Conservation (phyloP, 2,888 invertebrate genomes). For the Pristionchus mayeri region DNA sequence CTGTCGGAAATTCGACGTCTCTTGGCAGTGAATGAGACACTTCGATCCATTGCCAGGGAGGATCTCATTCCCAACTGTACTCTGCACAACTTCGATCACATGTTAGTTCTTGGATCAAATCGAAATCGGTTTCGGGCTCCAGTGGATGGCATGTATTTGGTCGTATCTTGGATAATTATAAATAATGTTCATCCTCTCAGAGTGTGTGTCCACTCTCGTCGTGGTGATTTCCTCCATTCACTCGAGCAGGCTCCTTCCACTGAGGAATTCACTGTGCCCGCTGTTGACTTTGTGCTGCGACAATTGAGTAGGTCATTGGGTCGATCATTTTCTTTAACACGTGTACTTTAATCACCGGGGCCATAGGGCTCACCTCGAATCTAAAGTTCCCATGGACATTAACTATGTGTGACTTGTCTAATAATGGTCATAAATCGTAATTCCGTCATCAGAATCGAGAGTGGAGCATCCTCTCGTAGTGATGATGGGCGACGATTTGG, state of each 20-base stretch:
- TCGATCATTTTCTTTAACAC: no score
- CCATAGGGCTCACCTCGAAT: no score
- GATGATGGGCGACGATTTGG: no score
- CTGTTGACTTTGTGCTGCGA: background rate
- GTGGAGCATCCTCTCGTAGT: no score
- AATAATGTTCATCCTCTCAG: background rate
- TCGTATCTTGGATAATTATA: no score
- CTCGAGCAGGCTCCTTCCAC: constrained; percentile 9
- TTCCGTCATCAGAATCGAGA: no score
- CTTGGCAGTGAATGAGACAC: background rate
- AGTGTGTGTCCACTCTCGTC: constrained; percentile 15
- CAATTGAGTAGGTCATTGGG: background rate
- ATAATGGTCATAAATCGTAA: no score
- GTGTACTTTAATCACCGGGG: no score
- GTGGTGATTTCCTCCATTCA: constrained; percentile 5
- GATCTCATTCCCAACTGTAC: background rate
- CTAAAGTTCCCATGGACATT: no score
- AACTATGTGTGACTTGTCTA: no score
- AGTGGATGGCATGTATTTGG: no score
- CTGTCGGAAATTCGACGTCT: background rate
- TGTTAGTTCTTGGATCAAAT: background rate
- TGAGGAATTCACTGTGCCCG: background rate
- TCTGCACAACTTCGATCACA: background rate
- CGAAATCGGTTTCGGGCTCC: no score
- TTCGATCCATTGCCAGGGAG: background rate